These are phyloP conservation scores for Harpagoxenus sublaevis DNA, from an alignment of 2,888 invertebrate species.

Conservation along the genomic window DNA sequence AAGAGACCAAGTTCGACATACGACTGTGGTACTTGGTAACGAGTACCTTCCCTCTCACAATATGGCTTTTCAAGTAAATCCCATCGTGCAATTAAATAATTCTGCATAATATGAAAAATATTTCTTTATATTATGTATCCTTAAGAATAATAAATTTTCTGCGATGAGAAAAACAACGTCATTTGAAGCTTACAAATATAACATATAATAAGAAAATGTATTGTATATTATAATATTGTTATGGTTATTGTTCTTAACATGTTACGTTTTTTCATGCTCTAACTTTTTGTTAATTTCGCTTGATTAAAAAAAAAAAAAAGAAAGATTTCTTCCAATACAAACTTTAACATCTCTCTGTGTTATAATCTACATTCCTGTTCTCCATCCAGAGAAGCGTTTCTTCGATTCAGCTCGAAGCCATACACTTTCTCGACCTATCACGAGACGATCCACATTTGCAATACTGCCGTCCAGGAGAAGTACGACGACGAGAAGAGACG, in stretches of 20 bases:
- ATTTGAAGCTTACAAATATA: not conserved
- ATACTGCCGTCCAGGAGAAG: slow-evolving; percentile 94
- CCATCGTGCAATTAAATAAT: slow-evolving; percentile 8
- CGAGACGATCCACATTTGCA: slow-evolving; percentile 93
- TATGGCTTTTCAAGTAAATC: slow-evolving; percentile 93
- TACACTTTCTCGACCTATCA: slow-evolving; percentile 93
- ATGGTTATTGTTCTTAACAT: not conserved
- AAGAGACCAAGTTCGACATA: slow-evolving; percentile 96
- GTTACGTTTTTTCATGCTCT: not conserved
- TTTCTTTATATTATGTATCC: not conserved
- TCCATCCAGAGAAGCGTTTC: slow-evolving; percentile 90
- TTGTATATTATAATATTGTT: not conserved
- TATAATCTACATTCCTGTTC: slow-evolving; percentile 6
- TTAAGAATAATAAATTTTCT: slow-evolving; percentile 58
- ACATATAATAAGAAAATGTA: not conserved
- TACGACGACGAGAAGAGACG: slow-evolving; percentile 86
- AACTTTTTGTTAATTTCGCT: not conserved
- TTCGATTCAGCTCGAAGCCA: slow-evolving; percentile 95
- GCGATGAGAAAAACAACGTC: not conserved
- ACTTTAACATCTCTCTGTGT: slow-evolving; percentile 9
- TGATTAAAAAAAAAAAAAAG: not conserved
- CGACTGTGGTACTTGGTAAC: slow-evolving; percentile 96
- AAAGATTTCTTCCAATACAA: not conserved
- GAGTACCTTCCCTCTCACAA: slow-evolving; percentile 91
- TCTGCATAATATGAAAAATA: not conserved